Base-by-base conservation (phyloP, 1,140 invertebrate genomes). In the Caenorhabditis tropicalis region DNA sequence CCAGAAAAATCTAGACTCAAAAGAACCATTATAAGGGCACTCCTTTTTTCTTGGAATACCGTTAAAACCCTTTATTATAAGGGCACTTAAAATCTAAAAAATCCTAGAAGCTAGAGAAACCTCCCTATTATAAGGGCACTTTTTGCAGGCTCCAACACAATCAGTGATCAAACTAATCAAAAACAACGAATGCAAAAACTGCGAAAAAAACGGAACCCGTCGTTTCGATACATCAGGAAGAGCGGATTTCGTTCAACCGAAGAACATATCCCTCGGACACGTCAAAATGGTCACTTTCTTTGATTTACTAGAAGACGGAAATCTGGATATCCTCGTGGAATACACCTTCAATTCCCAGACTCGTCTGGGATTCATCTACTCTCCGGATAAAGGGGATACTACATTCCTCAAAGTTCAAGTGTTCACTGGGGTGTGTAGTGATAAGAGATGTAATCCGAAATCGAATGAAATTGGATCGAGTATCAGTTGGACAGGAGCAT, bases 351-450 rank as follows among this genome's bases (percentile, higher is more conserved):
- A 39, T 21, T 19, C 21, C 46, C 19, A 51, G 43, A 53, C 60
- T 36, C 79, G 70, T 87, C 79, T 83, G 21, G 87, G 91, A 43
- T 91, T 90, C 70, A 90, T 90, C 29, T 84, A 84, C 16, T 90
- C 89, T 82, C 89, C 90, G 16, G 89, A 90, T 80, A 91, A 90
- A 74, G 90, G 89, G 15, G 89, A 90, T 82, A 90, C 89, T 7
- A 91, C 90, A 9, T 90, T 90, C 58, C 65, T 90, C 27, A 90
- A 90, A 70, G 89, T 91, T 19, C 89, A 91, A 79, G 84, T 90
- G 10, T 90, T 89, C 82, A 89, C 90, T 15, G 88, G 86, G 56
- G 87, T 89, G 16, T 89, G 65, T 36, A 74, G 65, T 43, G 49
- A 29, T 29, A 82, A 60, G 9, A 16, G 36, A 39, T 39, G 48